Percentiles rank a stretch among this genome's conserved stretches.
Conservation (phyloP, 2,113 vertebrate species). For the Cygnus buccinator region DNA sequence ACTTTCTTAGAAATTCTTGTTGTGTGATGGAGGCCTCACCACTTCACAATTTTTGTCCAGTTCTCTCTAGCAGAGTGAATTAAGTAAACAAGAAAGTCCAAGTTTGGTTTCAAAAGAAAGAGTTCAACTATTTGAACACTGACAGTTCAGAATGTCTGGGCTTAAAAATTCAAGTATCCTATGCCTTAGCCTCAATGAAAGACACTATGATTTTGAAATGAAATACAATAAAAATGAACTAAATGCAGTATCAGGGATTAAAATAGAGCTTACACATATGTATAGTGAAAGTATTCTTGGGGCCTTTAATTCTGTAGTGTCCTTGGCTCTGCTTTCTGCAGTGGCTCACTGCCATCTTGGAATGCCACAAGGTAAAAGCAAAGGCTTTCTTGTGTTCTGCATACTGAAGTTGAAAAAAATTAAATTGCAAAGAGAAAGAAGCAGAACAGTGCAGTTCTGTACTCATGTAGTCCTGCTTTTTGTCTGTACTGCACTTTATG, state of each 20-base stretch:
- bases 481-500: background rate
- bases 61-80: background rate
- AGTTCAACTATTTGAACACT: background rate
- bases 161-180: background rate
- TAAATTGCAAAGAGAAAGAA: background rate
- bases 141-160: background rate
- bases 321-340: background rate
- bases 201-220: slow-evolving; percentile 11
- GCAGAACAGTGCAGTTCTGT: background rate
- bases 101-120: background rate
- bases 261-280: slow-evolving; percentile 37
- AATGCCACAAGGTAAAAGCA: slow-evolving; percentile 27
- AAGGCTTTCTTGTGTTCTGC: slow-evolving; percentile 5
- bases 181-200: background rate
- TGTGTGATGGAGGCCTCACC: background rate
- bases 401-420: background rate
- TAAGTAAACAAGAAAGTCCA: slow-evolving; percentile 1
- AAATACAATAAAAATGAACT: slow-evolving; percentile 28
- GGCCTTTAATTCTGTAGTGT: slow-evolving; percentile 15
- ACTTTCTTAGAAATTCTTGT: background rate
- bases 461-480: background rate
- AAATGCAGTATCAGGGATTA: slow-evolving; percentile 18
- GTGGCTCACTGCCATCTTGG: slow-evolving; percentile 30
- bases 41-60: background rate
- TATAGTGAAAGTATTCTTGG: slow-evolving; percentile 37